Conservation (phyloP, 1,140 invertebrate genomes). For the Drosophila bifasciata region DNA sequence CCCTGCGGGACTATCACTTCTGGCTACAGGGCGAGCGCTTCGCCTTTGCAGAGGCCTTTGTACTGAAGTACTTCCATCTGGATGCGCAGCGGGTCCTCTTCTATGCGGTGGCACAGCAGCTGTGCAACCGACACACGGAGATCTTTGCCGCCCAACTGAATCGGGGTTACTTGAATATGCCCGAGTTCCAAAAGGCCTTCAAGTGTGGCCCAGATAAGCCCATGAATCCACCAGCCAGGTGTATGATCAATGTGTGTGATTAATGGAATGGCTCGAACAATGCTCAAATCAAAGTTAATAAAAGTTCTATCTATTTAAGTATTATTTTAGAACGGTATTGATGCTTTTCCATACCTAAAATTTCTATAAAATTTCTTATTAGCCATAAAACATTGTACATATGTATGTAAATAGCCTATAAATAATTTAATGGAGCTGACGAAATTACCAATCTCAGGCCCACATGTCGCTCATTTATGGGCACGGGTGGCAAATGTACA, state of each 20-base stretch:
- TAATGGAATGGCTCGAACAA: not conserved
- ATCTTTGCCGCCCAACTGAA: conserved; percentile 58
- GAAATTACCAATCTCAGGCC: conserved; percentile 21
- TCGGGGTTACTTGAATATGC: conserved; percentile 75
- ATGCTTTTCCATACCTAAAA: not conserved
- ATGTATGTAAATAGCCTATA: conserved; percentile 40
- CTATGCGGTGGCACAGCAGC: conserved; percentile 74
- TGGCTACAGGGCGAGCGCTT: conserved; percentile 76
- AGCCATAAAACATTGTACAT: conserved; percentile 21
- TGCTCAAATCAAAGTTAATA: not conserved
- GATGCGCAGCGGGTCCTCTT: conserved; percentile 62
- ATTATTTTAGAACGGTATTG: not conserved
- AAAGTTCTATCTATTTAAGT: not conserved
- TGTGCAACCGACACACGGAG: conserved; percentile 62
- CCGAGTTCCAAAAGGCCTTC: conserved; percentile 68
- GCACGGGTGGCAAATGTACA: conserved; percentile 27
- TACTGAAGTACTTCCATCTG: conserved; percentile 66
- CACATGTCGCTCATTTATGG: conserved; percentile 47
- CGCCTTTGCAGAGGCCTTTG: conserved; percentile 73
- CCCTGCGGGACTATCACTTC: conserved; percentile 63
- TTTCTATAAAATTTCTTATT: conserved; percentile 15
- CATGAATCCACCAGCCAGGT: conserved; percentile 73
- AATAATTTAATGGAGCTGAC: conserved; percentile 64
- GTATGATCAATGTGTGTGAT: conserved; percentile 67
- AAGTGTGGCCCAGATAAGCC: conserved; percentile 38